Base-by-base conservation (phyloP, 35 echinoderm and acorn worm species). In the Chiridota heheva region DNA sequence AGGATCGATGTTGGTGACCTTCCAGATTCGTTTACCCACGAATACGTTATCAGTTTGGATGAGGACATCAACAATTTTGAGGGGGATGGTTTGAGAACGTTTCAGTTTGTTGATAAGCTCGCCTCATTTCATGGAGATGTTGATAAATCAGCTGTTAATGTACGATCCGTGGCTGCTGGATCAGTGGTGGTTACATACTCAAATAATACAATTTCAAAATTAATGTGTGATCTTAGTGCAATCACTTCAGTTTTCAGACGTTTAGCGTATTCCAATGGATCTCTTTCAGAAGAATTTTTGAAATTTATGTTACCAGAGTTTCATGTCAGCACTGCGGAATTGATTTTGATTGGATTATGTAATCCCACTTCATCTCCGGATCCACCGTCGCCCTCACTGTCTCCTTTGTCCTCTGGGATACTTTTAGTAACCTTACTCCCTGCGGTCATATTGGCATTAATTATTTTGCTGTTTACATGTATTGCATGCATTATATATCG, bases 191-290 rank as follows among this genome's bases (percentile, higher is more conserved):
- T 74, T 34, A 51, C 44, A 7, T 74, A 74, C 40, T 45, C 40
- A 32, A 74, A 74, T 42, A 51, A 74, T 51, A 74, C 24, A 51
- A 74, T 74, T 13, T 47, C 44, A 45, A 32, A 17, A 26, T 26
- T 47, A 28, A 36, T 30, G 30, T 74, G 70, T 74, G 70, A 74
- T 46, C 36, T 51, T 17, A 42, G 36, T 31, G 5, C 40, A 33
- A 51, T 74, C 8, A 30, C 47, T 27, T 42, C 1, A 24, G 15
- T 31, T 51, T 3, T 51, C 3, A 5, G 18, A 20, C 26, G 35
- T 5, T 51, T 74, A 47, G 30, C 56, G 2, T 7, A 46, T 51
- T 22, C 41, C 5, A 74, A 74, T 74, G 70, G 70, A 51, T 53
- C 70, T 30, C 18, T 74, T 46, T 34, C 5, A 47, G 43, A 42